phyloP scores from a whole-genome alignment of 2,113 vertebrate species.

The Raja brachyura region DNA sequence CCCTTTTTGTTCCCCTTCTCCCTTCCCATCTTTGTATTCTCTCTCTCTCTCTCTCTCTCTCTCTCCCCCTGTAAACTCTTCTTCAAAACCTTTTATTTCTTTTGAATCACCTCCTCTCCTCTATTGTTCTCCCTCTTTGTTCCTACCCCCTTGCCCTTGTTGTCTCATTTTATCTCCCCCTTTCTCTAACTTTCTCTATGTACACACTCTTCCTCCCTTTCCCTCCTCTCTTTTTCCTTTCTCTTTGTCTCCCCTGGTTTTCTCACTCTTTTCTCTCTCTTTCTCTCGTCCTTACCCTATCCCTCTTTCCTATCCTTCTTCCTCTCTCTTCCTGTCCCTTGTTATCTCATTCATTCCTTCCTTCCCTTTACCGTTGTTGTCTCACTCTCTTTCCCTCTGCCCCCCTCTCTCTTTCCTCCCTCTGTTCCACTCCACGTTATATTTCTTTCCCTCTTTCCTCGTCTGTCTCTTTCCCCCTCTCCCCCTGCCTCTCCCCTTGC shows the following conservation, averaged over 20 bases:
- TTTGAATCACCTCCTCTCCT: too few relatives aligned
- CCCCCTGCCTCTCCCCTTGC: rapidly evolving
- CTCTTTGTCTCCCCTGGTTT: background rate
- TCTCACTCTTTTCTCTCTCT: conserved; percentile 29
- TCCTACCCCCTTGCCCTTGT: too few relatives aligned
- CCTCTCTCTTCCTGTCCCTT: too few relatives aligned
- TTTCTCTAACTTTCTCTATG: background rate
- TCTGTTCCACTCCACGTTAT: background rate
- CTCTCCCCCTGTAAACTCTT: background rate
- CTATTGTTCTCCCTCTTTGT: too few relatives aligned
- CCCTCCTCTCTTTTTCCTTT: too few relatives aligned
- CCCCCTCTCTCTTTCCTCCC: background rate
- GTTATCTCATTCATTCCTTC: too few relatives aligned
- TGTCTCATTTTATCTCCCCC: background rate
- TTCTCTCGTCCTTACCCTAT: background rate
- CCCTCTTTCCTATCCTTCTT: background rate
- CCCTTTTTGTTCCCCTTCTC: background rate
- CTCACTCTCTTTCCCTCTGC: background rate
- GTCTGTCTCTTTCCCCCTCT: background rate
- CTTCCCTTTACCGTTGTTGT: background rate
- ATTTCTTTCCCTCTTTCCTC: too few relatives aligned
- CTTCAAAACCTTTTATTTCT: too few relatives aligned
- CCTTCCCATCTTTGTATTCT: background rate
- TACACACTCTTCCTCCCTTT: background rate
- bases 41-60: background rate